phyloP scores from a whole-genome alignment of 1,140 invertebrate genomes.

The Hycleus phaleratus region DNA sequence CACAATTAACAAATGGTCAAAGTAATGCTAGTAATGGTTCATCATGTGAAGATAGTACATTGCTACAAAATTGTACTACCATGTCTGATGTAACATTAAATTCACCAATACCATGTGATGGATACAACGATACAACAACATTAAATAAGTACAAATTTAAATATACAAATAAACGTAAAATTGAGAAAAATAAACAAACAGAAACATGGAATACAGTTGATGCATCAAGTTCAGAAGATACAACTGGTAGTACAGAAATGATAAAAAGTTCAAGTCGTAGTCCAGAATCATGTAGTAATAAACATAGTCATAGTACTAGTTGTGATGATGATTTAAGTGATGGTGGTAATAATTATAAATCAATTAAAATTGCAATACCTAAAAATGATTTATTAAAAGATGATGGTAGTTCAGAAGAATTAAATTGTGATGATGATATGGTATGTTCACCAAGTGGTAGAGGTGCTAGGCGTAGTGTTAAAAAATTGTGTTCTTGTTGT shows the following conservation, averaged over 20 bases:
- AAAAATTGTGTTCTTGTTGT: conserved; percentile 36
- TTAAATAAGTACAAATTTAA: conserved; percentile 39
- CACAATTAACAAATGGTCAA: conserved; percentile 29
- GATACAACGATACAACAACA: conserved; percentile 24
- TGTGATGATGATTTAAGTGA: conserved; percentile 23
- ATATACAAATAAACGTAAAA: conserved; percentile 38
- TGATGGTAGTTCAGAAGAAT: conserved; percentile 27
- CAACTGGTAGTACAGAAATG: conserved; percentile 28
- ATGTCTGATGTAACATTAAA: conserved; percentile 40
- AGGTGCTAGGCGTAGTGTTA: conserved; percentile 30
- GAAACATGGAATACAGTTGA: conserved; percentile 24
- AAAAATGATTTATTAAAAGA: conserved; percentile 29
- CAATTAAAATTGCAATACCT: conserved; percentile 26
- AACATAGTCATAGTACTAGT: conserved; percentile 12
- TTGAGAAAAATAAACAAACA: conserved; percentile 22
- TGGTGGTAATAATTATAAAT: conserved; percentile 22
- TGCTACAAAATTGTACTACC: conserved; percentile 35
- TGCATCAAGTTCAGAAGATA: conserved; percentile 36
- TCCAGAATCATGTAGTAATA: conserved; percentile 21
- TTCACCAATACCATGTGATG: conserved; percentile 33
- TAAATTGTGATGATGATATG: conserved; percentile 27
- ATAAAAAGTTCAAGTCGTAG: conserved; percentile 17
- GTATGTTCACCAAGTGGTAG: conserved; percentile 30
- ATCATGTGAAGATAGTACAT: conserved; percentile 35
- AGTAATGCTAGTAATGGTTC: conserved; percentile 27